Conservation (phyloP, 1,140 invertebrate genomes). For the Zaprionus ornatus region DNA sequence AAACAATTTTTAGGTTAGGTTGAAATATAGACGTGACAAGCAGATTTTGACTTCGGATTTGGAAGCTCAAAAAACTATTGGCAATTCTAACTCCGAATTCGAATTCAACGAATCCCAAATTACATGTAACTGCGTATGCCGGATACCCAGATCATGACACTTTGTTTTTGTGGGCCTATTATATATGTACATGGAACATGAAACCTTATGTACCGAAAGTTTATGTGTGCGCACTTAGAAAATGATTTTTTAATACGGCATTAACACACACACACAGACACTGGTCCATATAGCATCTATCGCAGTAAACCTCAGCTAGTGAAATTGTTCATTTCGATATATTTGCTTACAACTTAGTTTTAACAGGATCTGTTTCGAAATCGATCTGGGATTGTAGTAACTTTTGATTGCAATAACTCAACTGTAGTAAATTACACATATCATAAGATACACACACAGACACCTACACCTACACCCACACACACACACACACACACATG, state of each 20-base stretch:
- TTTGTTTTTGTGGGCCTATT: no score
- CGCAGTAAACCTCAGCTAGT: slow-evolving; percentile 11
- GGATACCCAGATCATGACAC: no score
- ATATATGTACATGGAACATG: not conserved
- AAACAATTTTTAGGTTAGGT: no score
- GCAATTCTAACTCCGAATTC: no score
- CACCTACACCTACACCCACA: not conserved
- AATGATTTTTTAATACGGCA: slow-evolving; percentile 3
- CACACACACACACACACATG: slow-evolving; percentile 15
- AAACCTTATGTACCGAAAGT: not conserved
- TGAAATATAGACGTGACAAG: no score
- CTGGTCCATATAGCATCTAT: not conserved
- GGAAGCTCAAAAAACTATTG: no score
- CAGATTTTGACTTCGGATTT: no score
- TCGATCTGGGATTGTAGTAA: not conserved
- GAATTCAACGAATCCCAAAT: no score
- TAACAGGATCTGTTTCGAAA: not conserved
- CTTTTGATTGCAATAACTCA: slow-evolving; percentile 28
- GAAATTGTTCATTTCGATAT: not conserved
- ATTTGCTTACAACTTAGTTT: not conserved
- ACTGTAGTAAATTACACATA: slow-evolving; percentile 71
- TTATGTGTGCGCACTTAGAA: slow-evolving; percentile 14
- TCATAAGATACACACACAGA: slow-evolving; percentile 35
- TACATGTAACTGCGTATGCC: no score
- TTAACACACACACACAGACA: slow-evolving; percentile 2